These are phyloP conservation scores for Rhinolophus sinicus DNA, from an alignment of 2,113 vertebrate species.

Conservation along the genomic window DNA sequence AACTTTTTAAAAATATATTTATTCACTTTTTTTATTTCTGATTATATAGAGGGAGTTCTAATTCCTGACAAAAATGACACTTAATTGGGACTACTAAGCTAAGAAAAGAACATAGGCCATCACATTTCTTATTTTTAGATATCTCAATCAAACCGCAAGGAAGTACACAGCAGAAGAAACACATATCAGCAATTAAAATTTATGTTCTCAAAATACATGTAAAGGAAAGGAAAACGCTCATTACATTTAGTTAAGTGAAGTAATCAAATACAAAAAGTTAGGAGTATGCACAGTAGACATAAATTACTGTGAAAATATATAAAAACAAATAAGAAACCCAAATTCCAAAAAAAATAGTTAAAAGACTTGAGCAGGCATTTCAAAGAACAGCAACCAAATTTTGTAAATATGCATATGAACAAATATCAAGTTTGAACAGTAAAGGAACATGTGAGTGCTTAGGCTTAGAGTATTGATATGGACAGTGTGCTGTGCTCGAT, in stretches of 20 bases:
- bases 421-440: not conserved
- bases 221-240: not conserved
- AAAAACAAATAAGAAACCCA: not conserved
- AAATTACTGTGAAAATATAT: not conserved
- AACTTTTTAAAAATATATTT: too few relatives aligned
- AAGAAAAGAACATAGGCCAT: not conserved
- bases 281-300: not conserved
- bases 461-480: not conserved
- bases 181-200: not conserved
- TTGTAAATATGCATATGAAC: not conserved
- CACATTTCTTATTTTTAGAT: not conserved
- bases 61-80: not conserved
- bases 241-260: not conserved
- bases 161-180: not conserved
- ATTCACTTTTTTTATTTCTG: not conserved
- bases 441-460: not conserved
- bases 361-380: not conserved
- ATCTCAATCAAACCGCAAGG: not conserved
- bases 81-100: not conserved
- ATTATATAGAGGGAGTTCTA: not conserved
- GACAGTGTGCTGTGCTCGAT: not conserved
- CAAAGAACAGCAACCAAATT: not conserved
- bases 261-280: not conserved
- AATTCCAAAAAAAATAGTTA: not conserved
- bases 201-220: not conserved